Evolutionary conservation across 2,888 invertebrate species (phyloP).

Genomic region (Lasius fuliginosus): DNA sequence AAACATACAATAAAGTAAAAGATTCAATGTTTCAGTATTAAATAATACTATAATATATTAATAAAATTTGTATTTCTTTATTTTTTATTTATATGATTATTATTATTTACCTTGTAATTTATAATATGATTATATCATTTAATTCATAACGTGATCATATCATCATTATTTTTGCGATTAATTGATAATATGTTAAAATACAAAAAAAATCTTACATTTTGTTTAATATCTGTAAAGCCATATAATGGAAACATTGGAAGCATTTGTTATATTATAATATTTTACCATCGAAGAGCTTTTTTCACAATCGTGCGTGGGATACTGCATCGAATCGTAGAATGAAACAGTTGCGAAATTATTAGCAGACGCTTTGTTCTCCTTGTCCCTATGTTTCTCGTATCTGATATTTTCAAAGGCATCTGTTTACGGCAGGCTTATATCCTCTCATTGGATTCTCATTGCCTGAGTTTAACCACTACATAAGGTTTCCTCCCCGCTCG

Average conservation of each 20-base stretch:
- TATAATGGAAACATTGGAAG: neutral
- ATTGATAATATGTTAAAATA: neutral
- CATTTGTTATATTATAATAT: neutral
- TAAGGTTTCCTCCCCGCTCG: conserved; percentile 23
- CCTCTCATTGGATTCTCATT: conserved; percentile 46
- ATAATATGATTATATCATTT: neutral
- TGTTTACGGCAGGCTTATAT: conserved; percentile 47
- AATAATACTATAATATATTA: neutral
- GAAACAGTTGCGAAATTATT: neutral
- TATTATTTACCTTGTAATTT: conserved; percentile 13
- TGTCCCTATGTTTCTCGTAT: neutral
- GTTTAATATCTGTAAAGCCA: neutral
- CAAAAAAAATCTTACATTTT: neutral
- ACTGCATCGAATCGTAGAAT: neutral
- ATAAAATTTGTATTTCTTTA: neutral
- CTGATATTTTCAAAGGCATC: conserved; percentile 44
- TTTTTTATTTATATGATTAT: conserved; percentile 8
- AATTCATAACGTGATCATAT: neutral
- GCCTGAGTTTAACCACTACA: conserved; percentile 45
- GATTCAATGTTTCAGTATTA: neutral
- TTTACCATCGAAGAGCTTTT: neutral
- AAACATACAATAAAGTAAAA: neutral
- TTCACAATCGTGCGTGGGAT: neutral
- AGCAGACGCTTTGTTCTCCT: neutral
- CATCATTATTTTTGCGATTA: neutral